These are phyloP conservation scores for Gymnosoma rotundatum DNA, from an alignment of 2,888 invertebrate genomes.

Conservation along the genomic window DNA sequence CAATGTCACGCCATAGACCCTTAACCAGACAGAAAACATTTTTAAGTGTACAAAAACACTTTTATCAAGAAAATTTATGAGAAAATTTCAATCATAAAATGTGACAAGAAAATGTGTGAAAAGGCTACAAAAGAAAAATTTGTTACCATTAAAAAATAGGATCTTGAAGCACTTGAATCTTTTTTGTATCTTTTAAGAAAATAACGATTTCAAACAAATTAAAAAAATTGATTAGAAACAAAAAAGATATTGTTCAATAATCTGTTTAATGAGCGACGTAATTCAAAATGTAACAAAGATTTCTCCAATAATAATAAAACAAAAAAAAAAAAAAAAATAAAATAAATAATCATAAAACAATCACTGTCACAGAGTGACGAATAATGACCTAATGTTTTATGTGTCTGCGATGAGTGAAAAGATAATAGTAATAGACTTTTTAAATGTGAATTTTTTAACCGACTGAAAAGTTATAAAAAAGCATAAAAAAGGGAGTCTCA, in stretches of 20 bases:
- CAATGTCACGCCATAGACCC: not conserved
- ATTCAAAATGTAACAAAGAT: conserved; percentile 30
- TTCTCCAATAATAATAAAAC: not conserved
- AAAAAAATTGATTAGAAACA: conserved; percentile 28
- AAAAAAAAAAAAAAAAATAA: not conserved
- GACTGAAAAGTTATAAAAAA: not conserved
- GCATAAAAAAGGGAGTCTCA: not conserved
- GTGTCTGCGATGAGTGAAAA: conserved; percentile 23
- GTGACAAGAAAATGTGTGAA: conserved; percentile 19
- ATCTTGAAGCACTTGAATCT: conserved; percentile 33
- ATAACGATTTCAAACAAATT: conserved; percentile 21
- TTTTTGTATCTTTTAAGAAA: not conserved
- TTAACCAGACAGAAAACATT: not conserved
- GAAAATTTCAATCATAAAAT: not conserved
- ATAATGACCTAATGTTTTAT: conserved; percentile 35
- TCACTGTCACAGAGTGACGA: conserved; percentile 60
- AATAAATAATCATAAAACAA: conserved; percentile 46
- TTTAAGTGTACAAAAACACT: not conserved
- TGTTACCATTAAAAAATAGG: not conserved
- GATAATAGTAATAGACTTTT: conserved; percentile 31
- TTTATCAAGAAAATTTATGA: not conserved
- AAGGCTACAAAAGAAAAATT: not conserved
- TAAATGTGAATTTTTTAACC: not conserved
- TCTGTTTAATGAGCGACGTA: conserved; percentile 2
- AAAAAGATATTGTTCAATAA: not conserved